Percentiles rank a stretch among this genome's conserved stretches.
These are phyloP conservation scores for Philaenus spumarius DNA, from an alignment of 1,140 invertebrate species.

Conservation along the genomic window DNA sequence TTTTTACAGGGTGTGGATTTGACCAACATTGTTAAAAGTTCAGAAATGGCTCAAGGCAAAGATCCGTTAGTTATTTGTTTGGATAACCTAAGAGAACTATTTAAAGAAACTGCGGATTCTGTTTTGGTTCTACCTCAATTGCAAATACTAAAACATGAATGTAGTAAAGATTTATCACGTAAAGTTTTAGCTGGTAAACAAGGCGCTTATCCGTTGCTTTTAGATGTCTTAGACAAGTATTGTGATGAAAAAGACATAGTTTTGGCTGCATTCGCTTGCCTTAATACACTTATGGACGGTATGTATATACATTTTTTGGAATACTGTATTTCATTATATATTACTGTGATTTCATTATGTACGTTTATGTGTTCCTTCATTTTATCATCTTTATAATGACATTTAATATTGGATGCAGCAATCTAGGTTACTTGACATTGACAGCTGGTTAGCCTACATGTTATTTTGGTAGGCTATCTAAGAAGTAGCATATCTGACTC, in stretches of 20 bases:
- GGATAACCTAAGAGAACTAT: neutral
- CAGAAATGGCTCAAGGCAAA: slow-evolving; percentile 2
- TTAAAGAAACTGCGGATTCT: neutral
- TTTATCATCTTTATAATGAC: no score
- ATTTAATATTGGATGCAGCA: no score
- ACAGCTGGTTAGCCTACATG: no score
- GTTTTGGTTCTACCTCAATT: neutral
- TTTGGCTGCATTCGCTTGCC: neutral
- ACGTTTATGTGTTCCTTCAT: no score
- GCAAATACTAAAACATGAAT: slow-evolving; percentile 4
- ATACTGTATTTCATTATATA: no score
- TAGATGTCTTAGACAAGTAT: slow-evolving; percentile 9
- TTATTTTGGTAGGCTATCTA: no score
- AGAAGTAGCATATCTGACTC: no score
- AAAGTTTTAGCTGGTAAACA: slow-evolving; percentile 15
- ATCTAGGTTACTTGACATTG: no score
- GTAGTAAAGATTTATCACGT: slow-evolving; percentile 10
- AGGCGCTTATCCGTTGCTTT: neutral
- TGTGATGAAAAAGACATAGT: neutral
- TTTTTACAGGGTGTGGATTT: slow-evolving; percentile 3
- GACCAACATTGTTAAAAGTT: neutral
- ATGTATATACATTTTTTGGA: neutral
- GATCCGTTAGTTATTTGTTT: neutral
- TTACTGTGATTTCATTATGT: no score
- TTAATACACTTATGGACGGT: slow-evolving; percentile 1